Percentiles rank a stretch among this genome's conserved stretches.
Evolutionary conservation across 2,797 vertebrate species (phyloP).

Genomic region (Leuciscus waleckii): DNA sequence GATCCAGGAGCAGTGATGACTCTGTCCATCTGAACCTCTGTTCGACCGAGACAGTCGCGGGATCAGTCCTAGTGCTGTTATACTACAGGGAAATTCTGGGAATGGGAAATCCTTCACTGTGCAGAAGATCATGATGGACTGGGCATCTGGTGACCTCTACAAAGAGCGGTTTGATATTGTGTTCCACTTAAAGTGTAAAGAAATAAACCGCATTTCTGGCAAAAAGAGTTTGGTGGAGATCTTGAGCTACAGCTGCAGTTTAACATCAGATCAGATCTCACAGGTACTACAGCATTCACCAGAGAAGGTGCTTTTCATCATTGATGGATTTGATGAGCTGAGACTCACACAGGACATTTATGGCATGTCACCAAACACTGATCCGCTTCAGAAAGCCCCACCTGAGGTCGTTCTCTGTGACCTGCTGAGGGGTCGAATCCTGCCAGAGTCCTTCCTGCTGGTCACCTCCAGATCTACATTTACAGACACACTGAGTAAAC

Average conservation of each 20-base stretch:
- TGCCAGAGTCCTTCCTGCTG: constrained; percentile 37
- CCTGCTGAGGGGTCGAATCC: constrained; percentile 27
- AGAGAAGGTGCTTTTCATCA: constrained; percentile 40
- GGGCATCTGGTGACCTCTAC: constrained; percentile 34
- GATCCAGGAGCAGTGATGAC: background rate
- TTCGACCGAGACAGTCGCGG: background rate
- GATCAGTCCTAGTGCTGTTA: constrained; percentile 9
- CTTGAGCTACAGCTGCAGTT: constrained; percentile 30
- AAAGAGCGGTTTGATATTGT: constrained; percentile 17
- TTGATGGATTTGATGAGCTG: constrained; percentile 54
- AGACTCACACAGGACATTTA: background rate
- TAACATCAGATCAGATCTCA: constrained; percentile 29
- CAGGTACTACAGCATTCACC: constrained; percentile 6
- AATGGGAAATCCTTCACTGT: constrained; percentile 49
- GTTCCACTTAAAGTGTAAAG: constrained; percentile 51
- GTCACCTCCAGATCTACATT: constrained; percentile 45
- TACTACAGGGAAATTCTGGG: constrained; percentile 54
- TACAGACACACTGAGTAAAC: background rate
- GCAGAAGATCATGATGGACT: constrained; percentile 50
- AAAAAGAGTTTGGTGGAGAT: constrained; percentile 32
- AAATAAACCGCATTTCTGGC: constrained; percentile 29
- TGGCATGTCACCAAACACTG: background rate
- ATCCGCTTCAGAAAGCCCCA: background rate
- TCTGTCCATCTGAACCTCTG: background rate
- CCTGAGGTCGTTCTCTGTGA: constrained; percentile 16